Base-by-base conservation (phyloP, 2,113 vertebrate species). In the Ciconia boyciana region DNA sequence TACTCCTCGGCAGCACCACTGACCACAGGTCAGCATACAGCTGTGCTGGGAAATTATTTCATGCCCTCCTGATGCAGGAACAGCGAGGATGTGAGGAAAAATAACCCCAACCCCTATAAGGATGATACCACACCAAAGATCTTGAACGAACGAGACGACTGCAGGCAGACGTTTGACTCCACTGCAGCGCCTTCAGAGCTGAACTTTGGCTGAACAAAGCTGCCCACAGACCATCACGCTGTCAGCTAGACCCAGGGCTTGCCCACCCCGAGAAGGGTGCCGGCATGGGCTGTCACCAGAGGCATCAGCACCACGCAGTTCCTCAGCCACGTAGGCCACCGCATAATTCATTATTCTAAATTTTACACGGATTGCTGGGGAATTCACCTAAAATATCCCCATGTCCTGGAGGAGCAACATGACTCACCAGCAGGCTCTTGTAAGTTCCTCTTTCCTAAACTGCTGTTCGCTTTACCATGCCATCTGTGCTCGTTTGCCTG, bases 341-440 rank as follows among this genome's bases (percentile, higher is more conserved):
- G 0, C 28, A 0, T 1, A 13, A 7, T 6, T 8, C 2, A 0
- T 17, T 7, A 22, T 3, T 57, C 61, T 39, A 2, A 4, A 3
- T 14, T 3, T 5, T 10, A 7, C 1, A 17, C 41, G 4, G n/a
- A 2, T 5, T 2, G n/a, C 32, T 36, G 24, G 58, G 58, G 58
- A 61, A 61, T 61, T 61, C n/a, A 61, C 58, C n/a, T 11, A 36
- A 61, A 61, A 36, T 11, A 25, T 26, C 24, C 7, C n/a, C 1
- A 3, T 17, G n/a, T 26, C 58, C 58, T 16, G n/a, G n/a, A 61
- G 10, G n/a, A 61, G 34, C 24, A 10, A 0, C 0, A 29, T 29
- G 41, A 81, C 48, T 72, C 84, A 25, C 16, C 57, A 3, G 26
- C 26, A 58, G 64, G 31, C 44, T 26, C n/a, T 2, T 32, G 32